phyloP scores from a whole-genome alignment of 2,113 vertebrate species.

The Actenoides lindsayi region DNA sequence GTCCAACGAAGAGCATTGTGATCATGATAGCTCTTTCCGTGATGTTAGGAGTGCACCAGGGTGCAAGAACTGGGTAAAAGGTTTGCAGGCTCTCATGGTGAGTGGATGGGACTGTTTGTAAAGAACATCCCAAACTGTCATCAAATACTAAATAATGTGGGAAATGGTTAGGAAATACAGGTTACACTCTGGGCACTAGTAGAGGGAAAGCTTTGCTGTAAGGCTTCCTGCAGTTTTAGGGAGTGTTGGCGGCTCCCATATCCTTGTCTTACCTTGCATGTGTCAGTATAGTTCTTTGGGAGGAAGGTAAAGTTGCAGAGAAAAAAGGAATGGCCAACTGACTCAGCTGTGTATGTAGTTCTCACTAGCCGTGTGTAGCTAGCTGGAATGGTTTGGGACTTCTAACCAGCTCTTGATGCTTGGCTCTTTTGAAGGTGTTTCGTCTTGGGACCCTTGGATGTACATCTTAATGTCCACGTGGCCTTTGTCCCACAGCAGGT shows the following conservation, averaged over 20 bases:
- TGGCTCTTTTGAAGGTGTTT: fast-evolving
- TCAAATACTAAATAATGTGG: background rate
- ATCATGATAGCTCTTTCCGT: background rate
- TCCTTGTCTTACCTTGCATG: background rate
- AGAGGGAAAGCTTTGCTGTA: background rate
- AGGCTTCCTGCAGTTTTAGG: background rate
- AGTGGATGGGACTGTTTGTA: background rate
- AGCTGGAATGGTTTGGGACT: background rate
- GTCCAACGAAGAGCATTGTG: background rate
- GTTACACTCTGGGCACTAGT: background rate
- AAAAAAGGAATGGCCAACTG: background rate
- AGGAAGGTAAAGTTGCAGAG: background rate
- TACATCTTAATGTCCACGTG: background rate
- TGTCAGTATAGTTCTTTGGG: background rate
- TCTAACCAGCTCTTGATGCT: background rate
- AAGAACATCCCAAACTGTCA: background rate
- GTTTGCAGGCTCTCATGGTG: background rate
- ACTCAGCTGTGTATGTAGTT: background rate
- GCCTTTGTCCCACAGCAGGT: background rate
- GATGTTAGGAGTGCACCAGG: background rate
- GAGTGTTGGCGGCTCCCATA: background rate
- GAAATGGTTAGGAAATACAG: background rate
- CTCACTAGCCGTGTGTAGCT: background rate
- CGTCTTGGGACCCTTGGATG: background rate
- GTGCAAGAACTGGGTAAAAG: background rate